These are phyloP conservation scores for Cinara cedri DNA, from an alignment of 2,888 invertebrate species.

Conservation along the genomic window DNA sequence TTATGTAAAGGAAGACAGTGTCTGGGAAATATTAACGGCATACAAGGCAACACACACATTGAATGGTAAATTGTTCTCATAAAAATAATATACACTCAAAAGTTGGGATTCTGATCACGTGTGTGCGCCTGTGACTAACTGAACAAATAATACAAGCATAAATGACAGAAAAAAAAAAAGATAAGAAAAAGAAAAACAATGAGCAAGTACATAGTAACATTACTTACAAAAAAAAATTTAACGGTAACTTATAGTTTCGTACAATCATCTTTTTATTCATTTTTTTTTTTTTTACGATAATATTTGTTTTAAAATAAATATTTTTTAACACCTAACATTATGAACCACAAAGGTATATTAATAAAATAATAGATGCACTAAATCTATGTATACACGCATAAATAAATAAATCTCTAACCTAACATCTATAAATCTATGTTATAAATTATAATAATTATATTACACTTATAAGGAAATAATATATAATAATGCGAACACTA, in stretches of 20 bases:
- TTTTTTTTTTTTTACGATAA: conserved; percentile 43
- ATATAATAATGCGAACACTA: conserved; percentile 45
- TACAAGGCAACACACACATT: conserved; percentile 16
- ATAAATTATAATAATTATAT: conserved; percentile 25
- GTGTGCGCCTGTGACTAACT: conserved; percentile 28
- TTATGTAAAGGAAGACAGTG: conserved; percentile 47
- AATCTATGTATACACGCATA: conserved; percentile 55
- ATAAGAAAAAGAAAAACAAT: conserved; percentile 51
- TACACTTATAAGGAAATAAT: conserved; percentile 47
- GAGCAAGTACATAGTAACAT: conserved; percentile 55
- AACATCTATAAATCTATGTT: conserved; percentile 51
- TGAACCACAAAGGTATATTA: conserved; percentile 57
- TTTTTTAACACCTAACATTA: conserved; percentile 53
- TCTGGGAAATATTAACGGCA: conserved; percentile 3
- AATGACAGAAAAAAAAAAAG: conserved; percentile 31
- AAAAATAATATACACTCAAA: conserved; percentile 20
- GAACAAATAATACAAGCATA: conserved; percentile 40
- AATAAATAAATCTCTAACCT: conserved; percentile 56
- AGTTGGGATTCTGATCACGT: conserved; percentile 13
- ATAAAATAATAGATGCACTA: conserved; percentile 52
- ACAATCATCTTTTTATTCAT: conserved; percentile 23
- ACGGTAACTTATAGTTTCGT: conserved; percentile 56
- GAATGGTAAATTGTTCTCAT: not conserved
- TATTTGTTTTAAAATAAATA: conserved; percentile 54
- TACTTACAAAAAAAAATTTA: conserved; percentile 51